Evolutionary conservation across 2,797 vertebrate genomes (phyloP).

Genomic region (Otus scops): DNA sequence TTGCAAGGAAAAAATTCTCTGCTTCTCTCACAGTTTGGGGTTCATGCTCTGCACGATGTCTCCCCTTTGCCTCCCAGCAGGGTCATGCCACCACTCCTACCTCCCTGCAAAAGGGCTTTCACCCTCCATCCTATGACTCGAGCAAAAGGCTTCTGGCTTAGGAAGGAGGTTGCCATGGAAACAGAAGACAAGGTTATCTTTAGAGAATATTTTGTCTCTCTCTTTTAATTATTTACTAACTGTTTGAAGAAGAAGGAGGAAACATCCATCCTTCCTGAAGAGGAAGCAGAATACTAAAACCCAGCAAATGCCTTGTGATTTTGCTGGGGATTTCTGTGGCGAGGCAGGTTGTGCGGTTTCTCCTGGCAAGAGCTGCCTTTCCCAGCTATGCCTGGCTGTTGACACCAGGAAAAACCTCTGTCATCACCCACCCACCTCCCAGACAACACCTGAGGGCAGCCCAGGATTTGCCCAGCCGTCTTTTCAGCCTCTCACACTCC

Average conservation of each 20-base stretch:
- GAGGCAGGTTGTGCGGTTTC: not conserved
- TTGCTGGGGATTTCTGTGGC: not conserved
- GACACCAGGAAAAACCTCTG: not conserved
- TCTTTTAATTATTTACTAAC: slow-evolving; percentile 75
- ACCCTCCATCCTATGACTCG: not conserved
- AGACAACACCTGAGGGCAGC: slow-evolving; percentile 19
- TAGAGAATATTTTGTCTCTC: slow-evolving; percentile 67
- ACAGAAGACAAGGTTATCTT: slow-evolving; percentile 67
- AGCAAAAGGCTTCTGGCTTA: slow-evolving; percentile 57
- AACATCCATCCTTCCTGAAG: slow-evolving; percentile 1
- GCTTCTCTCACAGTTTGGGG: not conserved
- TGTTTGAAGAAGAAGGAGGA: slow-evolving; percentile 50
- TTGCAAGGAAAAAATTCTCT: not conserved
- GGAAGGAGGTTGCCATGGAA: slow-evolving; percentile 66
- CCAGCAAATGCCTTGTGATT: not conserved
- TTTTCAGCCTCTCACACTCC: not conserved
- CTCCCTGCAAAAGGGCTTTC: not conserved
- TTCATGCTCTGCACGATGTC: not conserved
- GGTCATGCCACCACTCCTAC: not conserved
- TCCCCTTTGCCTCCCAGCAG: not conserved
- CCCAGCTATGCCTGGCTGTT: not conserved
- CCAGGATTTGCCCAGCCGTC: not conserved
- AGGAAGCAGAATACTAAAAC: not conserved
- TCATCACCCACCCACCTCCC: slow-evolving; percentile 38
- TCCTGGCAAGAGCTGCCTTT: not conserved